A percentile compares a stretch with the other conserved stretches of the same genome.
Evolutionary conservation across 2,113 vertebrate species (phyloP).

Genomic region (Pantherophis guttatus): DNA sequence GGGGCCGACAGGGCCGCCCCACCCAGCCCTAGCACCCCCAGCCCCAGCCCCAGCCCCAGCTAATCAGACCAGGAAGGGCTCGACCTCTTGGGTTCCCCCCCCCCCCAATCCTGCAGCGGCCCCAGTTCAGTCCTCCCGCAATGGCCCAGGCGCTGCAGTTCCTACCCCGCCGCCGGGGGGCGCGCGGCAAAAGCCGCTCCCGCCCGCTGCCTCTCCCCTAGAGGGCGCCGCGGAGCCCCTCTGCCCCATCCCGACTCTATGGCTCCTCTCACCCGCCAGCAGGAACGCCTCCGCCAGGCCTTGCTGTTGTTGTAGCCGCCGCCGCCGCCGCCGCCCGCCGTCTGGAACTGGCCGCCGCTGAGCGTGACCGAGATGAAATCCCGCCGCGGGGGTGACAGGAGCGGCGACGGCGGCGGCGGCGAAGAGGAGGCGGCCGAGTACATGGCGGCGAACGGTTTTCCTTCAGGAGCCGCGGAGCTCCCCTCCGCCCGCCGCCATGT

Average conservation of each 20-base stretch:
- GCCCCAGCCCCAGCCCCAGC: no score
- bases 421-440: constrained; percentile 58
- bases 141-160: neutral
- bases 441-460: constrained; percentile 57
- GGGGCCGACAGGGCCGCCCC: neutral
- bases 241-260: neutral
- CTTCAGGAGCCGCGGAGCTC: neutral
- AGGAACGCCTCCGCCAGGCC: constrained; percentile 83
- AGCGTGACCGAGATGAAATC: constrained; percentile 85
- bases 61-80: neutral
- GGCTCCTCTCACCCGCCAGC: constrained; percentile 81
- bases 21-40: neutral
- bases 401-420: constrained; percentile 35
- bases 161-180: neutral
- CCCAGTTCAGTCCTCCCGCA: neutral
- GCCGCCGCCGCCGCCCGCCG: constrained; percentile 7
- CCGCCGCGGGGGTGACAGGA: constrained; percentile 60
- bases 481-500: constrained; percentile 15
- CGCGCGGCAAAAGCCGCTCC: no score
- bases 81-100: neutral
- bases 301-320: constrained; percentile 78
- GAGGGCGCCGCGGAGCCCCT: neutral
- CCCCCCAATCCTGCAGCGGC: fast-evolving
- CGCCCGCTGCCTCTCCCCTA: neutral
- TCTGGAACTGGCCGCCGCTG: constrained; percentile 52